Conservation (phyloP, 1,140 invertebrate genomes). For the Nymphalis io region DNA sequence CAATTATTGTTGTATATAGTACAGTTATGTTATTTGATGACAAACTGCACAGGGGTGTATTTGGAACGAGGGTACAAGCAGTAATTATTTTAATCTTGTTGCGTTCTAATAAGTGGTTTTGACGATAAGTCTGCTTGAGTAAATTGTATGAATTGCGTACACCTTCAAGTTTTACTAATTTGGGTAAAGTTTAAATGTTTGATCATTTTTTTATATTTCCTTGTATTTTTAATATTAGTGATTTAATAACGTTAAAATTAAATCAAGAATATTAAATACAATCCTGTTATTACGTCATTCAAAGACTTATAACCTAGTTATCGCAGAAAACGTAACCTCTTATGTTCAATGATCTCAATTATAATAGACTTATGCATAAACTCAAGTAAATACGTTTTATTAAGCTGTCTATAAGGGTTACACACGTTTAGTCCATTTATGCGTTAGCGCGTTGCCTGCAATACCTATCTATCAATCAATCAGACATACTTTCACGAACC, state of each 20-base stretch:
- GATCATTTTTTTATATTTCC: too few species aligned
- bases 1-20: neutral
- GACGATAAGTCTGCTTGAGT: neutral
- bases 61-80: neutral
- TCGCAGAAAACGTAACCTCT: conserved; percentile 1
- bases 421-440: neutral
- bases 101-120: conserved; percentile 7
- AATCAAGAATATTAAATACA: neutral
- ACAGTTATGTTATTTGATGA: neutral
- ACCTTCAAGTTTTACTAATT: too few species aligned
- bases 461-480: conserved; percentile 5
- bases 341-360: neutral
- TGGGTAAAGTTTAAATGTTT: too few species aligned
- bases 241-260: too few species aligned
- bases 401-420: neutral
- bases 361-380: neutral
- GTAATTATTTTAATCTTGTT: neutral
- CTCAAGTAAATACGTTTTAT: neutral
- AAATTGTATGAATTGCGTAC: conserved; percentile 5
- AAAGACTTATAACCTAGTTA: conserved; percentile 22
- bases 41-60: neutral
- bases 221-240: too few species aligned
- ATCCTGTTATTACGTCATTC: conserved; percentile 2
- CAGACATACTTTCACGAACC: conserved; percentile 34
- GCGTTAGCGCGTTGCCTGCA: neutral